Evolutionary conservation across 2,797 vertebrate genomes (phyloP), one percentile per base, ranked within the genome.

Genomic region (Phoxinus dragarum): DNA sequence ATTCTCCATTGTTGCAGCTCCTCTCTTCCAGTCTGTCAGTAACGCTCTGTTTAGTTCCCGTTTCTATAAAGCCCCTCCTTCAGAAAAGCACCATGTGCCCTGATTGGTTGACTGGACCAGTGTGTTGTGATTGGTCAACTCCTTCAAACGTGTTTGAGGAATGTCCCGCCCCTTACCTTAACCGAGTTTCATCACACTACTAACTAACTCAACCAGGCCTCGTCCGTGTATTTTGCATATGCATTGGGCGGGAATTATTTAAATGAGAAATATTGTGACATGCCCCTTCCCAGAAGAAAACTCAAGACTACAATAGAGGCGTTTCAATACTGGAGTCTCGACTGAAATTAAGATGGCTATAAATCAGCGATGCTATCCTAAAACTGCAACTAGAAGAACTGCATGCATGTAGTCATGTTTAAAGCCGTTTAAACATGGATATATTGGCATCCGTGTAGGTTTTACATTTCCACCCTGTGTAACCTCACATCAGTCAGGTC

Each of bases 401-500:
- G 9, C 0, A 7, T 68, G 19, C 1, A 10, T 68, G 47, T 8
- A 6, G 17, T 21, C 27, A 6, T 52, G 72, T 34, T 34, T 49
- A 74, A 74, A 52, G 16, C 5, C 19, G 7, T 27, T 31, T 27
- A 34, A 64, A 66, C 5, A 31, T 27, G 5, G 49, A 61, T 79
- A 19, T 34, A 80, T 8, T 66, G 59, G 6, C 17, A 67, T 21
- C 7, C 0, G 1, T 21, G 1, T 7, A n/a, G 6, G 42, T 19
- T 69, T 56, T 40, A 64, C 1, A 54, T 84, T 27, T 42, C 10
- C 2, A 84, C 36, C n/a, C n/a, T 36, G 82, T 67, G 47, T n/a
- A 69, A 78, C n/a, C 38, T 78, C 74, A 78, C 74, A 84, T 34
- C n/a, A 78, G 34, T 84, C 38, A 34, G 74, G 49, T 44, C 75